Evolutionary conservation across 2,888 invertebrate species (phyloP), one percentile per base, ranked within the genome.

Genomic region (Sylvicola cinctus): DNA sequence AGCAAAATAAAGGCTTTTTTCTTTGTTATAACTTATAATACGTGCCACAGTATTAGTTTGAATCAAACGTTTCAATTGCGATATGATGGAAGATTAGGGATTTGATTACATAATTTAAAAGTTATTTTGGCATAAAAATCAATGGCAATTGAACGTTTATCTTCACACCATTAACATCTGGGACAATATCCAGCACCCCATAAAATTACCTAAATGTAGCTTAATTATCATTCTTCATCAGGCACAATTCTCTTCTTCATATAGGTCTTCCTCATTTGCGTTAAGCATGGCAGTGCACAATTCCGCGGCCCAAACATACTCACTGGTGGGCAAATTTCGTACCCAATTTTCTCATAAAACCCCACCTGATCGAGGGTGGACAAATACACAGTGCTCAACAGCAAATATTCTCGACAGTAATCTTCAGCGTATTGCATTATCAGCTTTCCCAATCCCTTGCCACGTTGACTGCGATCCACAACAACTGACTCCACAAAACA

Each of bases 401-500:
- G 61, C 40, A 75, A 62, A 39, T 61, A 59, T 38, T 60, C 58
- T 42, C 64, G 70, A 46, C 75, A 74, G 51, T 80, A 80, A 41
- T 74, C 66, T 59, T 85, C 84, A 6, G 73, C 68, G 49, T 70
- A 66, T 38, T 59, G 63, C 74, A 85, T 75, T 27, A 85, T 60
- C 47, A 68, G 63, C 45, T 74, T 75, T 14, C 85, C 85, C 41
- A 78, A 63, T 43, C 79, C 83, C 54, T 71, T 69, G 10, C 80
- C 79, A 42, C 85, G 65, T 46, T 70, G 64, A 13, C 59, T 55
- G 52, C 68, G 70, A 42, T 68, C 67, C 47, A 85, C 81, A 12
- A 85, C 74, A 43, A 85, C 83, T 28, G 81, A 75, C 62, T 84
- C 81, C 36, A 85, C 62, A 49, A 80, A 79, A 55, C 81, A 80